Conservation (phyloP, 2,113 vertebrate species). For the Gopherus flavomarginatus region DNA sequence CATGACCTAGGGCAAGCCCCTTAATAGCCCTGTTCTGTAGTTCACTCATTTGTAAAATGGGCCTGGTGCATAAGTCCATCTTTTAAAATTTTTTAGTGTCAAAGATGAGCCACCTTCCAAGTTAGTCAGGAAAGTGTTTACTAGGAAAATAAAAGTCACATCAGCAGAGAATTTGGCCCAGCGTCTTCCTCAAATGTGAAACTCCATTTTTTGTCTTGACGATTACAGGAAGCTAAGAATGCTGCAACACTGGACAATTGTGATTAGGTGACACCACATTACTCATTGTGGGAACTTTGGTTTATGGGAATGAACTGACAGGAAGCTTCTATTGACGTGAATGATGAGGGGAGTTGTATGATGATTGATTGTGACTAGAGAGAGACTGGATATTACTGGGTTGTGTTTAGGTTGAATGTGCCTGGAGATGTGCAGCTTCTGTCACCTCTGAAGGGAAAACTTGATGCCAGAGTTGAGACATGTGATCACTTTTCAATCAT, state of each 20-base stretch:
- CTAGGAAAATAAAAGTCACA: background rate
- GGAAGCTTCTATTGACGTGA: background rate
- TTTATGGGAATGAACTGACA: accelerated
- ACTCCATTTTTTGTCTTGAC: background rate
- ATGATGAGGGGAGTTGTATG: background rate
- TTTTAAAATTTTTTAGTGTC: background rate
- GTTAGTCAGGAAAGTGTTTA: background rate
- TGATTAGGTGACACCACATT: accelerated
- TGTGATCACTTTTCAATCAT: background rate
- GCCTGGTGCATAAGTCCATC: background rate
- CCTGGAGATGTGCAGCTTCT: background rate
- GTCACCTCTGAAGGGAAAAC: background rate
- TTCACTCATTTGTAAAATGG: background rate
- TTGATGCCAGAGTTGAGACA: background rate
- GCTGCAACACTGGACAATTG: background rate
- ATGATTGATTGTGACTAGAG: accelerated
- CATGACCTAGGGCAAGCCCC: background rate
- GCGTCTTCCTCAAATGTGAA: background rate
- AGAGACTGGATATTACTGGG: background rate
- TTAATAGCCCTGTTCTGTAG: background rate
- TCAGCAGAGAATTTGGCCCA: background rate
- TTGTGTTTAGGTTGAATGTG: background rate
- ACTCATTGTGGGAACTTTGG: background rate
- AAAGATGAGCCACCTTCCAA: background rate
- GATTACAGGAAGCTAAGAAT: background rate